Evolutionary conservation across 2,797 vertebrate species (phyloP).

Genomic region (Perdix hodgsoniae): DNA sequence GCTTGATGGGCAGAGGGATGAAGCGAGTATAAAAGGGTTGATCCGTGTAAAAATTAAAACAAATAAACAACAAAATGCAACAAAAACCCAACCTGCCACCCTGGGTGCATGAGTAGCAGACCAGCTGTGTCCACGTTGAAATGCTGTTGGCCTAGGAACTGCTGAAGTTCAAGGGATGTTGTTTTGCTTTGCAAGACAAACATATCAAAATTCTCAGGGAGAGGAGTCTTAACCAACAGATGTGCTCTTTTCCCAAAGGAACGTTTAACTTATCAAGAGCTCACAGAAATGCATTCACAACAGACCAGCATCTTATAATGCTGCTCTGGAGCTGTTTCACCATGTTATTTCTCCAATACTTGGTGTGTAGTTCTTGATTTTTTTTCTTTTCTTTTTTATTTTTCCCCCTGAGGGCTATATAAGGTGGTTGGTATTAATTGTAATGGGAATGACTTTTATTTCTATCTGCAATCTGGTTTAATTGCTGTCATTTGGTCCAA

Average conservation of each 20-base stretch:
- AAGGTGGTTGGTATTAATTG: constrained; percentile 55
- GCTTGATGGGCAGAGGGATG: constrained; percentile 97
- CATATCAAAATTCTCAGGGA: constrained; percentile 68
- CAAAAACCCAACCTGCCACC: constrained; percentile 57
- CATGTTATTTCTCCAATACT: constrained; percentile 42
- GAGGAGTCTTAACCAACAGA: constrained; percentile 74
- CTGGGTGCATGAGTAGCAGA: constrained; percentile 74
- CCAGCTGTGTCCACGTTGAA: constrained; percentile 80
- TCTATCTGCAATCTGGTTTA: constrained; percentile 49
- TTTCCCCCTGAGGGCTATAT: constrained; percentile 8
- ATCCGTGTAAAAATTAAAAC: neutral
- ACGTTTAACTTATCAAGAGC: constrained; percentile 71
- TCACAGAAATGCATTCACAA: constrained; percentile 81
- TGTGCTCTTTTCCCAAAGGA: constrained; percentile 71
- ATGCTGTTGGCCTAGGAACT: constrained; percentile 82
- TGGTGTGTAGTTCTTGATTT: neutral
- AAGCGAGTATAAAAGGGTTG: constrained; percentile 85
- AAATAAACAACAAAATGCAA: neutral
- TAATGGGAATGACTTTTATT: constrained; percentile 61
- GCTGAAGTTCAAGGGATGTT: constrained; percentile 79
- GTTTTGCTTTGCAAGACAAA: constrained; percentile 82
- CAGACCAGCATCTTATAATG: constrained; percentile 60
- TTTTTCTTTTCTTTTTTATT: neutral
- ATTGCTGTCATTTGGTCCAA: constrained; percentile 23
- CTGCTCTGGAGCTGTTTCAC: constrained; percentile 49